phyloP scores from a whole-genome alignment of 2,888 invertebrate species.

The Lasiommata megera region DNA sequence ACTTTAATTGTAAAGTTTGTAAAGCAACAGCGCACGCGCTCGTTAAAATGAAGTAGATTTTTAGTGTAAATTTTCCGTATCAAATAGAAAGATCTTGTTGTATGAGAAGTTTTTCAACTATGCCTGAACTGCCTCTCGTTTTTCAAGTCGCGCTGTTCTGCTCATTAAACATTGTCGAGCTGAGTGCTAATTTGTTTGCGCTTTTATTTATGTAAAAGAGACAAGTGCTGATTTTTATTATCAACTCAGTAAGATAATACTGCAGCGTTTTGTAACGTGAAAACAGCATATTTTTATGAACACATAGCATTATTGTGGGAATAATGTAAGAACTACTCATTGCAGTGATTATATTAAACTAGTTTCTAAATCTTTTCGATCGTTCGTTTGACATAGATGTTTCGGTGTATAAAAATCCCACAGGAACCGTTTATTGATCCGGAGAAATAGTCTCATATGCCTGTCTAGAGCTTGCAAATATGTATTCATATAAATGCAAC shows the following conservation, averaged over 20 bases:
- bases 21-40: too few relatives aligned
- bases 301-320: background rate
- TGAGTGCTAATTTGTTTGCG: constrained; percentile 38
- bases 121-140: constrained; percentile 40
- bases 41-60: too few relatives aligned
- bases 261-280: background rate
- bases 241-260: background rate
- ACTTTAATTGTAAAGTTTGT: too few relatives aligned
- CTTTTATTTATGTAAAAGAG: constrained; percentile 28
- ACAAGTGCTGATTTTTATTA: background rate
- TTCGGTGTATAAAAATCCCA: too few relatives aligned
- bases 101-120: constrained; percentile 46
- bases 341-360: background rate
- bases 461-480: too few relatives aligned
- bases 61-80: too few relatives aligned
- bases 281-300: background rate
- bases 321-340: background rate
- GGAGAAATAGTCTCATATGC: too few relatives aligned
- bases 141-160: constrained; percentile 33
- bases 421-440: too few relatives aligned
- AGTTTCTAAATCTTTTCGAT: too few relatives aligned
- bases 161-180: constrained; percentile 40
- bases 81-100: too few relatives aligned
- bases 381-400: too few relatives aligned
- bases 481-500: too few relatives aligned